Base-by-base conservation (phyloP, 2,797 vertebrate genomes). In the Telmatherina bonti region DNA sequence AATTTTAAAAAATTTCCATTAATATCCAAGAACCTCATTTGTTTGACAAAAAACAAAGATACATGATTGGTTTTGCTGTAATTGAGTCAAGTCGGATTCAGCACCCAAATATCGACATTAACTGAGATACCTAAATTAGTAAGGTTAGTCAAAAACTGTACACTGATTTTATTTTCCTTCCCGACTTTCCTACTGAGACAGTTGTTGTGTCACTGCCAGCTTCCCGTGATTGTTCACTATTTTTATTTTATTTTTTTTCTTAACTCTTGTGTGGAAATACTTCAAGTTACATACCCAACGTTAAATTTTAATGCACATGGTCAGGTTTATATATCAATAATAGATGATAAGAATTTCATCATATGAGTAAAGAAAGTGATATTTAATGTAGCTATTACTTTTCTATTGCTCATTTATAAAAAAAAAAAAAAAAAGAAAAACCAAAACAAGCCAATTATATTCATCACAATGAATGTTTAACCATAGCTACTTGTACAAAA, bases 1-100 rank as follows among this genome's bases (percentile, higher is more conserved):
- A 7, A n/a, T 45, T n/a, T 18, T 18, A 43, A 43, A 1, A 20
- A 43, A 20, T 18, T 52, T 79, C 45, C 70, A 67, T 72, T 2
- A 62, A 68, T 68, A 74, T 74, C 35, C 58, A 47, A 55, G 61
- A 0, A 3, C 62, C 56, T 57, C 55, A 64, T 59, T 75, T 30
- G 41, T 41, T 43, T 11, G 58, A 85, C 62, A 78, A 54, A 85
- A 64, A 76, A 57, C 85, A 70, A 45, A 85, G 76, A 89, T 66
- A 35, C 53, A 66, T 67, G 56, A 20, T 64, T 61, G 1, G 24
- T 52, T 45, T 51, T 88, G 68, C 90, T 82, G 91, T 20, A 12
- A 22, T 22, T 22, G 41, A 43, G 18, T 18, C 18, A 52, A 27
- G 79, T 78, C 78, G 82, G 87, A 86, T 87, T 83, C 62, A 83